These are phyloP conservation scores for Zeuzera pyrina DNA, from an alignment of 2,888 invertebrate genomes.

Conservation along the genomic window DNA sequence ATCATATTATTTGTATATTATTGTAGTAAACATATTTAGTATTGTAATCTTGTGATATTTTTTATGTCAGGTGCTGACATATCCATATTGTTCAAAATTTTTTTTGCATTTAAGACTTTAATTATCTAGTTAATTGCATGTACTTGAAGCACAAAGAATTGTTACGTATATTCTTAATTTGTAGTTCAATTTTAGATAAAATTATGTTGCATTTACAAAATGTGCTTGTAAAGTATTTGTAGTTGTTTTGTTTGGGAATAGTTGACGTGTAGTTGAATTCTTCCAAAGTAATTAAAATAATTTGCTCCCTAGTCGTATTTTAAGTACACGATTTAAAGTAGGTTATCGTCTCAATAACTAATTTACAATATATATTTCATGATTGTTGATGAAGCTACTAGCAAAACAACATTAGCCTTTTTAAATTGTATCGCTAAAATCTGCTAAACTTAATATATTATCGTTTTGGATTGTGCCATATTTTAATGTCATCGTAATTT, in stretches of 20 bases:
- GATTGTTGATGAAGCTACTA: no score
- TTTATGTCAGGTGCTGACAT: conserved; percentile 24
- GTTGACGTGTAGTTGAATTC: conserved; percentile 4
- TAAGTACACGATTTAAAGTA: conserved; percentile 28
- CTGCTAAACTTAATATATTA: no score
- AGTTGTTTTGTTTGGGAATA: no score
- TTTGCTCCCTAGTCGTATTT: conserved; percentile 32
- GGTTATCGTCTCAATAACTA: neutral
- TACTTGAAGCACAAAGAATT: conserved; percentile 32
- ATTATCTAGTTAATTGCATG: conserved; percentile 12
- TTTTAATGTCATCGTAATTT: no score
- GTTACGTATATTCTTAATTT: conserved; percentile 16
- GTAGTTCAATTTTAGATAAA: conserved; percentile 22
- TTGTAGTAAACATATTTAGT: conserved; percentile 21
- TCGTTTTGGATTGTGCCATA: no score
- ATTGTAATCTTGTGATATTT: conserved; percentile 39
- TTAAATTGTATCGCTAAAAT: no score
- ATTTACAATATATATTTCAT: no score
- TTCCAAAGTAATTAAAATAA: conserved; percentile 5
- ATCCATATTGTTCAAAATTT: conserved; percentile 46
- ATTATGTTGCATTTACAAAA: conserved; percentile 45
- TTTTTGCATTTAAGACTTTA: conserved; percentile 39
- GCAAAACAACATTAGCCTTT: no score
- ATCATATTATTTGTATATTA: conserved; percentile 12
- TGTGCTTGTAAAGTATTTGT: neutral